Evolutionary conservation across 2,888 invertebrate genomes (phyloP).

Genomic region (Melanargia galathea): DNA sequence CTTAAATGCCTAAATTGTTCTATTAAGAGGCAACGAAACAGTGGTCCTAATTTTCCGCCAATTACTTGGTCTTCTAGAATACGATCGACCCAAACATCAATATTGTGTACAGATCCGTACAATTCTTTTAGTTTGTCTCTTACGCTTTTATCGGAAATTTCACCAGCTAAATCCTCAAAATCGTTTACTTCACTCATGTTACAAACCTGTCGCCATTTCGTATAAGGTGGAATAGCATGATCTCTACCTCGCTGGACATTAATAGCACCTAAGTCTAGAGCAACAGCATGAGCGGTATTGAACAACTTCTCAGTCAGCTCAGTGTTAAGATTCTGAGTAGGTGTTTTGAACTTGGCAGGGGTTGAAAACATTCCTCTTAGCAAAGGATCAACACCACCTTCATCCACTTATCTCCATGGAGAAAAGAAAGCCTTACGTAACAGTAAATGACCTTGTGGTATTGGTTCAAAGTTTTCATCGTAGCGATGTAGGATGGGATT

Average conservation of each 20-base stretch:
- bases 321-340: too few relatives aligned
- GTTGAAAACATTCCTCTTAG: too few relatives aligned
- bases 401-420: conserved; percentile 96
- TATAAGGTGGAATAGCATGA: conserved; percentile 95
- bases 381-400: conserved; percentile 99
- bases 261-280: too few relatives aligned
- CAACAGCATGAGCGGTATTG: too few relatives aligned
- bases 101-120: conserved; percentile 97
- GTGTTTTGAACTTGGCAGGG: too few relatives aligned
- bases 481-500: conserved; percentile 95
- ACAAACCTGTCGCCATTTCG: conserved; percentile 93
- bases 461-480: conserved; percentile 90
- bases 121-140: too few relatives aligned
- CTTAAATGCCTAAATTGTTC: conserved; percentile 96
- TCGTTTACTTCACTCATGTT: conserved; percentile 89
- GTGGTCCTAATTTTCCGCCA: conserved; percentile 95
- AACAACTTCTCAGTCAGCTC: too few relatives aligned
- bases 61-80: conserved; percentile 94
- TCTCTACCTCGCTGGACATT: conserved; percentile 96
- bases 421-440: conserved; percentile 98
- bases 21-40: conserved; percentile 94
- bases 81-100: conserved; percentile 98
- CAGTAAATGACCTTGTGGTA: conserved; percentile 93
- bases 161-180: conserved; percentile 92
- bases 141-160: conserved; percentile 88